A percentile compares a stretch with the other conserved stretches of the same genome.
phyloP scores from a whole-genome alignment of 2,888 invertebrate genomes.

The Cyrtodaria siliqua region DNA sequence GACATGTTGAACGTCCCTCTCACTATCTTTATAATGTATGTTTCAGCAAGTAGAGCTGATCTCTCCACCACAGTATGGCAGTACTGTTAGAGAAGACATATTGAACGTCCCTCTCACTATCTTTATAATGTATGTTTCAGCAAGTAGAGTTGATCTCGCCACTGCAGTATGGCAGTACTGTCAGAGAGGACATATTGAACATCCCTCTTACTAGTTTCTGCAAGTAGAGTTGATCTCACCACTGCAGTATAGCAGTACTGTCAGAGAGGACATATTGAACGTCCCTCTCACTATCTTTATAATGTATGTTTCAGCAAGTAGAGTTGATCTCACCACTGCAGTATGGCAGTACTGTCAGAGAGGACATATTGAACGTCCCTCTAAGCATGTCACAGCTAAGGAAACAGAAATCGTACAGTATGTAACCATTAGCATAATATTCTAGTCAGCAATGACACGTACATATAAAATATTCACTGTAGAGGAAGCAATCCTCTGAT shows the following conservation, averaged over 20 bases:
- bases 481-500: too few relatives aligned
- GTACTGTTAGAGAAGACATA: slow-evolving; percentile 92
- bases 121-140: slow-evolving; percentile 89
- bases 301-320: slow-evolving; percentile 89
- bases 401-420: slow-evolving; percentile 5
- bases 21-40: too few relatives aligned
- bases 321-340: slow-evolving; percentile 92
- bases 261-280: slow-evolving; percentile 92
- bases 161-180: slow-evolving; percentile 90
- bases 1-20: slow-evolving; percentile 93
- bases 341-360: slow-evolving; percentile 91
- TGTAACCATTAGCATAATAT: too few relatives aligned
- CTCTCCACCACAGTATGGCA: slow-evolving; percentile 91
- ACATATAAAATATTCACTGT: too few relatives aligned
- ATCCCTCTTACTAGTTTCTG: slow-evolving; percentile 89
- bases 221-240: slow-evolving; percentile 92
- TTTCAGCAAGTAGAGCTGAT: too few relatives aligned
- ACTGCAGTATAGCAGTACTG: slow-evolving; percentile 90
- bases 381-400: slow-evolving; percentile 91
- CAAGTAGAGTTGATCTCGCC: slow-evolving; percentile 92
- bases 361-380: slow-evolving; percentile 93
- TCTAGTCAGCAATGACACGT: too few relatives aligned
- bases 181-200: slow-evolving; percentile 92
- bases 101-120: slow-evolving; percentile 92
- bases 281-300: too few relatives aligned